Conservation (phyloP, 2,797 vertebrate species). For the Prionace glauca region DNA sequence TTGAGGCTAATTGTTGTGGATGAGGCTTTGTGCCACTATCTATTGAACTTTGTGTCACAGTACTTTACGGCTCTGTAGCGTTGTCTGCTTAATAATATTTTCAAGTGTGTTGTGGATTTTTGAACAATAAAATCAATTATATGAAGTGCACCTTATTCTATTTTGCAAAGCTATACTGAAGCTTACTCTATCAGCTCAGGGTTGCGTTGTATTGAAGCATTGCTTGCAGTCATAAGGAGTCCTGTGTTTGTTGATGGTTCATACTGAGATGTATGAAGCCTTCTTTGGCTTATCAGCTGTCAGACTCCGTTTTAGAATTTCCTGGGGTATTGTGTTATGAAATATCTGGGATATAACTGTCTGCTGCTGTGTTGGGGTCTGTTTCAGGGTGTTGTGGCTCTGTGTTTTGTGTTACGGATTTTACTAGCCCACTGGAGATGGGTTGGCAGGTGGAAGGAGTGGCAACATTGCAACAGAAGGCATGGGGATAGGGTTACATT, state of each 20-base stretch:
- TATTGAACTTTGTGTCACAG: neutral
- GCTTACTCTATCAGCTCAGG: neutral
- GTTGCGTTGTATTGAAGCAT: neutral
- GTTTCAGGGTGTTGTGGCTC: neutral
- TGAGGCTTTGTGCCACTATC: neutral
- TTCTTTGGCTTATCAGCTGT: neutral
- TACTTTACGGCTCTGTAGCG: neutral
- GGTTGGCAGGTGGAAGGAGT: too few species aligned
- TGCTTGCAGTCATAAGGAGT: neutral
- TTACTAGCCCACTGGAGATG: neutral
- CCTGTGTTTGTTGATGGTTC: neutral
- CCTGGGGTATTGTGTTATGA: neutral
- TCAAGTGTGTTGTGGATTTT: too few species aligned
- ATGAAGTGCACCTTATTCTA: neutral
- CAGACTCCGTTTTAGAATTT: neutral
- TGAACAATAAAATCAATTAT: neutral
- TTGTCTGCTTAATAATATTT: neutral
- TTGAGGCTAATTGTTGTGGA: neutral
- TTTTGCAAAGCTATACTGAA: neutral
- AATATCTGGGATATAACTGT: neutral
- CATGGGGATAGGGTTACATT: too few species aligned
- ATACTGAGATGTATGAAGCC: neutral
- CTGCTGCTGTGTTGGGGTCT: neutral
- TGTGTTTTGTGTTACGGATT: neutral
- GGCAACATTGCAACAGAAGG: too few species aligned